Percentiles rank a stretch among this genome's conserved stretches.
Evolutionary conservation across 2,113 vertebrate species (phyloP).

Genomic region (Nycticebus coucang): DNA sequence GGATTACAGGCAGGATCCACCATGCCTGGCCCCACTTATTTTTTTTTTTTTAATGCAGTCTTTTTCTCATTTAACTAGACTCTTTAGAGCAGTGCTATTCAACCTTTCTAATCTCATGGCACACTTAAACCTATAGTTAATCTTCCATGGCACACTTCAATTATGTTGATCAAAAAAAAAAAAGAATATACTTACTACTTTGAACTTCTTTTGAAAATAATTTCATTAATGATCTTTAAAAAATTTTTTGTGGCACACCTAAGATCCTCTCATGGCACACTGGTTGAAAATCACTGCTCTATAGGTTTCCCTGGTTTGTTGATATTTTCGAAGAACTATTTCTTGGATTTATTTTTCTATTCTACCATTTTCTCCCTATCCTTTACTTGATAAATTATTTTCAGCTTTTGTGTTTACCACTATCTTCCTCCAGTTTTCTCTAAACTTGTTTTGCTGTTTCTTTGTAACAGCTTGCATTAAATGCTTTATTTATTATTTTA

Average conservation of each 20-base stretch:
- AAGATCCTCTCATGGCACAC: too few relatives aligned
- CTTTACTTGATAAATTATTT: constrained; percentile 19
- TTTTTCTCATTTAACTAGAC: neutral
- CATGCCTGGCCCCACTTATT: too few relatives aligned
- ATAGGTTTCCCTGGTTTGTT: neutral
- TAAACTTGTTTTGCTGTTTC: constrained; percentile 8
- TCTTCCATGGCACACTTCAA: too few relatives aligned
- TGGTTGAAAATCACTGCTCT: too few relatives aligned
- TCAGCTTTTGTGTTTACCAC: constrained; percentile 14
- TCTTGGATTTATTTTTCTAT: constrained; percentile 14
- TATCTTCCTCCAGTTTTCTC: constrained; percentile 28
- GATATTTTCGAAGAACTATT: constrained; percentile 25
- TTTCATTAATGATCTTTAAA: too few relatives aligned
- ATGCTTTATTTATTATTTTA: constrained; percentile 15
- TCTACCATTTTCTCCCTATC: neutral
- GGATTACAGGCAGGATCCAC: too few relatives aligned
- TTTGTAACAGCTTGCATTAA: constrained; percentile 10
- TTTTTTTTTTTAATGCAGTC: neutral
- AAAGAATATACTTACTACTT: too few relatives aligned
- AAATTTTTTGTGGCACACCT: too few relatives aligned
- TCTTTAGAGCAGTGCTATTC: neutral
- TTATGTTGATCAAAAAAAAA: too few relatives aligned
- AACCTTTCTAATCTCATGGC: too few relatives aligned
- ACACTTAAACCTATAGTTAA: too few relatives aligned
- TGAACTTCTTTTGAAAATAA: too few relatives aligned